phyloP scores from a whole-genome alignment of 2,888 invertebrate species.

The Drosophila borealis region DNA sequence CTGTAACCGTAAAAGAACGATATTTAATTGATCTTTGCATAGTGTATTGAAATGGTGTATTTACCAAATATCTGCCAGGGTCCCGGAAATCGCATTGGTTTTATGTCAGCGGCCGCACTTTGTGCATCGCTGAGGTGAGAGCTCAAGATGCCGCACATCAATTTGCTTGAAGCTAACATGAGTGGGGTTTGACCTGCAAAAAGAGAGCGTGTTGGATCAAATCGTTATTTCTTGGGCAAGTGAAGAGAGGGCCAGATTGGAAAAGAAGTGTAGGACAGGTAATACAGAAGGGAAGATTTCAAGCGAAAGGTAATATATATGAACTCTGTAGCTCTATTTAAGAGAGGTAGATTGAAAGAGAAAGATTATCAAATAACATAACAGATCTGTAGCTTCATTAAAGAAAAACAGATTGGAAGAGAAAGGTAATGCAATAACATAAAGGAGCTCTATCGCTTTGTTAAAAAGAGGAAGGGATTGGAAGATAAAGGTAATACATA shows the following conservation, averaged over 20 bases:
- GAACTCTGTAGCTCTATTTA: too few relatives aligned
- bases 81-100: conserved; percentile 85
- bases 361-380: too few relatives aligned
- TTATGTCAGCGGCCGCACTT: conserved; percentile 76
- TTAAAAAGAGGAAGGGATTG: too few relatives aligned
- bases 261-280: neutral
- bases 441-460: too few relatives aligned
- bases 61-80: conserved; percentile 85
- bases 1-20: conserved; percentile 76
- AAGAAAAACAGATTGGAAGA: too few relatives aligned
- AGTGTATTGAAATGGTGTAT: neutral
- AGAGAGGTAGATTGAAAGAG: too few relatives aligned
- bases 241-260: too few relatives aligned
- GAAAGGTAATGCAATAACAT: too few relatives aligned
- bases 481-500: neutral
- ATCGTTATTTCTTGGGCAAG: too few relatives aligned
- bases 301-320: neutral
- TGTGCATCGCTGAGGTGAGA: conserved; percentile 84
- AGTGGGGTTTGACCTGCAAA: conserved; percentile 84
- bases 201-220: too few relatives aligned
- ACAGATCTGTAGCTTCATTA: too few relatives aligned
- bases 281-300: neutral
- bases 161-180: conserved; percentile 83
- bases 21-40: neutral
- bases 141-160: conserved; percentile 83